These are phyloP conservation scores for Thalassaphorura encarpata DNA, from an alignment of 1,140 invertebrate species.

Conservation along the genomic window DNA sequence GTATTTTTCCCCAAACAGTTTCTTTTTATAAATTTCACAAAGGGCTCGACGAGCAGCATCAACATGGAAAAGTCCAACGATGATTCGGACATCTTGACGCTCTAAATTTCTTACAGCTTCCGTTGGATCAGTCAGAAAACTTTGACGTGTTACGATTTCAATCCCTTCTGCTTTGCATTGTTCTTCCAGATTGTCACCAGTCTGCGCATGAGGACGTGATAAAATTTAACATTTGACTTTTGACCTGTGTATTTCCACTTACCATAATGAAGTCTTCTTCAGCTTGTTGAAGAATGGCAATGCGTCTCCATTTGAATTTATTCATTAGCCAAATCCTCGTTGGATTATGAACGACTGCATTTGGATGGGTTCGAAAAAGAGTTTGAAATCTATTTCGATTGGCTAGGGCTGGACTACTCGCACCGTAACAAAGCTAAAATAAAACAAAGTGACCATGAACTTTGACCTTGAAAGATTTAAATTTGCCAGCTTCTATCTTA, in stretches of 20 bases:
- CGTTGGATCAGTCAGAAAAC: conserved; percentile 89
- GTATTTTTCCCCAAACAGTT: conserved; percentile 88
- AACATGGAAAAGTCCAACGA: conserved; percentile 96
- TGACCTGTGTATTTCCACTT: conserved; percentile 37
- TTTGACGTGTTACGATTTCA: conserved; percentile 90
- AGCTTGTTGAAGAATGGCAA: conserved; percentile 95
- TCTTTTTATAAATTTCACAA: conserved; percentile 93
- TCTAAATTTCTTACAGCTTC: conserved; percentile 87
- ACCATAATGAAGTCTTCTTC: conserved; percentile 99
- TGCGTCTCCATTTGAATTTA: conserved; percentile 91
- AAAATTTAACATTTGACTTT: too few species aligned
- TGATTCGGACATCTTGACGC: conserved; percentile 87
- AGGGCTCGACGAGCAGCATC: conserved; percentile 89
- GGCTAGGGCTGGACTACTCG: conserved; percentile 94
- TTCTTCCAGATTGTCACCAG: conserved; percentile 92
- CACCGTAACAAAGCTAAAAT: conserved; percentile 89
- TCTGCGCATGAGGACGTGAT: conserved; percentile 62
- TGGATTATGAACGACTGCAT: conserved; percentile 95
- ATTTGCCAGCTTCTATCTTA: too few species aligned
- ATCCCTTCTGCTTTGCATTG: conserved; percentile 86
- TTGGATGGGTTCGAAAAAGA: conserved; percentile 93
- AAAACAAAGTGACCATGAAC: conserved; percentile 7
- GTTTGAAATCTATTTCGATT: conserved; percentile 95
- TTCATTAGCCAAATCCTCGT: conserved; percentile 93
- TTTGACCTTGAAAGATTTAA: too few species aligned